Base-by-base conservation (phyloP, 2,113 vertebrate species). In the Sander lucioperca region DNA sequence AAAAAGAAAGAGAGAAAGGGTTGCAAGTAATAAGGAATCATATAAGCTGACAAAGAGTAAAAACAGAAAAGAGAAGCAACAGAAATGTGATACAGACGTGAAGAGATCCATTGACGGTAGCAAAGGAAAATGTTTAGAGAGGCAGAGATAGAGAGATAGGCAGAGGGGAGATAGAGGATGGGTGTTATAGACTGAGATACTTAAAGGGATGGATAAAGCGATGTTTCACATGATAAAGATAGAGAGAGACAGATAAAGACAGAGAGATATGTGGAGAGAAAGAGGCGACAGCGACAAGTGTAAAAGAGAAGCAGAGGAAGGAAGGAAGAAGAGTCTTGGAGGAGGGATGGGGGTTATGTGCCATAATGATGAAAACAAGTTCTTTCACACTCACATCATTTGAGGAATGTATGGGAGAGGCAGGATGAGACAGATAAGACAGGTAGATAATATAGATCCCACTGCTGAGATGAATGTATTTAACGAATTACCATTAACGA, bases 181-280 rank as follows among this genome's bases (percentile, higher is more conserved):
- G 66, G 84, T 84, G 87, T 88, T 76, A 68, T 74, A 74, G 82
- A 59, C 71, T 19, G 77, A 83, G 75, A 90, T 69, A 86, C 83
- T 88, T 83, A 84, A 80, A 88, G 88, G 54, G 63, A 78, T n/a
- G 84, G 82, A 91, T 84, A 84, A 91, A 81, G 86, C 8, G 80
- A 90, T 91, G 87, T 27, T 75, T 84, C 66, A 56, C 66, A n/a
- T 18, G 87, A 92, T 91, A 86, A 87, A 90, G 81, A 85, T 74
- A 68, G 82, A 85, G 74, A 69, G 88, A 66, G 88, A 85, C 72
- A 39, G 86, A 86, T 86, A 86, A 62, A 83, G 85, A 88, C 12
- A 61, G 48, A 79, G 83, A 79, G 90, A 90, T 84, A 84, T 80
- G 58, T 64, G 77, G 61, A 73, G 70, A 79, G 79, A 80, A 50